Evolutionary conservation across 2,113 vertebrate genomes (phyloP).

Genomic region (Elanoides forficatus): DNA sequence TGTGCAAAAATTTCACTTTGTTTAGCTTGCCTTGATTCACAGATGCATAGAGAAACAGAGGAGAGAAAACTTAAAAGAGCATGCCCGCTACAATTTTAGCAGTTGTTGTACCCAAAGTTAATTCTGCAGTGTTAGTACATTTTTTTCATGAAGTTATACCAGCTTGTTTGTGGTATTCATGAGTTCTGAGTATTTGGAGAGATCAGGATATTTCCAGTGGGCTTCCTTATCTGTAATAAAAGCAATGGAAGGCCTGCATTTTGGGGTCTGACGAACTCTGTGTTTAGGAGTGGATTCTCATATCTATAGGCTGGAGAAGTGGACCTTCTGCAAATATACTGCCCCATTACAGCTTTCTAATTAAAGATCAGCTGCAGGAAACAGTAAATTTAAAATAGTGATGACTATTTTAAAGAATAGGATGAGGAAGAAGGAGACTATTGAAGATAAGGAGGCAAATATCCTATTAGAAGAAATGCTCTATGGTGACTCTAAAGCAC

Average conservation of each 20-base stretch:
- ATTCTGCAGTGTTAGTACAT: not conserved
- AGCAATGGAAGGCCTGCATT: not conserved
- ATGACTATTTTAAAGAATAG: conserved; percentile 5
- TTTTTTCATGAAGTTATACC: not conserved
- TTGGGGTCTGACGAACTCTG: not conserved
- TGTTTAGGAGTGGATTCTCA: not conserved
- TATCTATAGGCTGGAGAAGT: not conserved
- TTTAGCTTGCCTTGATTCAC: not conserved
- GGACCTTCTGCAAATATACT: not conserved
- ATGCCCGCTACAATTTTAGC: not conserved
- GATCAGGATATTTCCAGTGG: not conserved
- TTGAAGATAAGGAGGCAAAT: conserved; percentile 42
- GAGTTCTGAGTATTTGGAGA: not conserved
- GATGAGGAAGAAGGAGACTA: not conserved
- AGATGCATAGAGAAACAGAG: not conserved
- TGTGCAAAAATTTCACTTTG: not conserved
- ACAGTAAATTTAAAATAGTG: conserved; percentile 29
- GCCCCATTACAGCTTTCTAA: conserved; percentile 5
- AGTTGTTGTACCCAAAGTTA: not conserved
- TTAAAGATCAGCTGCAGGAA: conserved; percentile 54
- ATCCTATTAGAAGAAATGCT: conserved; percentile 4
- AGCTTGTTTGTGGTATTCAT: not conserved
- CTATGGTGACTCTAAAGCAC: not conserved
- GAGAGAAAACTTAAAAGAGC: not conserved
- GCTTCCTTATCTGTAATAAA: not conserved